A percentile compares a stretch with the other conserved stretches of the same genome.
Evolutionary conservation across 2,888 invertebrate genomes (phyloP).

Genomic region (Prosopocoilus inquinatus): DNA sequence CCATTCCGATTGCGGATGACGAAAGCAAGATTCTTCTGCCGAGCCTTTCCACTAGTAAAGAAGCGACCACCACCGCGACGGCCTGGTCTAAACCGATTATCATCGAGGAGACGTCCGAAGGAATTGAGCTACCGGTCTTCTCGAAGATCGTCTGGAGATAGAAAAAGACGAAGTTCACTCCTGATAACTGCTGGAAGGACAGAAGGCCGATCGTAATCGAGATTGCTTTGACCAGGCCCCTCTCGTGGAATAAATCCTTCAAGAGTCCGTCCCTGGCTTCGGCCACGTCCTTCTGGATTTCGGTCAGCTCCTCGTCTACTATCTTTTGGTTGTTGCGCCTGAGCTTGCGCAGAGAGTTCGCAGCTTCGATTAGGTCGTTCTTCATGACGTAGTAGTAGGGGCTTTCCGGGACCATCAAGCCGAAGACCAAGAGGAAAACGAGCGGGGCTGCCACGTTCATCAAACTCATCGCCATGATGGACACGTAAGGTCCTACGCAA

Average conservation of each 20-base stretch:
- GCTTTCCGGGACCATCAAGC: slow-evolving; percentile 76
- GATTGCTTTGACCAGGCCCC: slow-evolving; percentile 46
- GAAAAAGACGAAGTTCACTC: slow-evolving; percentile 74
- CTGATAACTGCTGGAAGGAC: slow-evolving; percentile 49
- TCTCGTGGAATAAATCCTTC: slow-evolving; percentile 35
- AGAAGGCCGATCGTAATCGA: slow-evolving; percentile 41
- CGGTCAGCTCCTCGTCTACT: slow-evolving; percentile 61
- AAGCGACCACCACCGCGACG: too few species aligned
- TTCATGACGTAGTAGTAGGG: slow-evolving; percentile 66
- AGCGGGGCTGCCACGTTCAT: slow-evolving; percentile 57
- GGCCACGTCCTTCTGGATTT: slow-evolving; percentile 41
- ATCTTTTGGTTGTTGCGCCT: slow-evolving; percentile 57
- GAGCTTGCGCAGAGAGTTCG: slow-evolving; percentile 62
- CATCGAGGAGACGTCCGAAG: slow-evolving; percentile 68
- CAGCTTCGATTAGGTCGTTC: slow-evolving; percentile 60
- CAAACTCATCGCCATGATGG: slow-evolving; percentile 62
- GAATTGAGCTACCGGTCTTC: slow-evolving; percentile 42
- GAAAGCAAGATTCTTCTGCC: slow-evolving; percentile 72
- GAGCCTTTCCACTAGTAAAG: slow-evolving; percentile 64
- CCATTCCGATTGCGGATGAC: slow-evolving; percentile 65
- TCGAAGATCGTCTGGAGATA: slow-evolving; percentile 72
- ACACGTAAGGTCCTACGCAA: slow-evolving; percentile 65
- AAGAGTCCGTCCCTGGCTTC: slow-evolving; percentile 41
- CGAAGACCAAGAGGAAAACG: slow-evolving; percentile 55
- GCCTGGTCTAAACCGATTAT: too few species aligned